Conservation (phyloP, 2,797 vertebrate genomes). For the Dromococcyx pavoninus region DNA sequence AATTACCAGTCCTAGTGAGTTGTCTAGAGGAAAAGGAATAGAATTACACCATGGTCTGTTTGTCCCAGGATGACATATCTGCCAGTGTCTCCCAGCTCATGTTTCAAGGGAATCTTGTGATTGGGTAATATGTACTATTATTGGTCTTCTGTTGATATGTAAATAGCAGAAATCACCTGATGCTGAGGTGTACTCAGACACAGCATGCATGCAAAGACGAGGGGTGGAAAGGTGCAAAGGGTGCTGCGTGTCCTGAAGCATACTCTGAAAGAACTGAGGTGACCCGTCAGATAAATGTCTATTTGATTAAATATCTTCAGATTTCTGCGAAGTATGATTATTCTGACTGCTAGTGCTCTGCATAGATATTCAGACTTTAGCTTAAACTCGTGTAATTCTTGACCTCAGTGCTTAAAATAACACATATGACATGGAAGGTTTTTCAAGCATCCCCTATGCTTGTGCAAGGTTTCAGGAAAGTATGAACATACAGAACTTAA, state of each 20-base stretch:
- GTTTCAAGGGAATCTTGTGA: neutral
- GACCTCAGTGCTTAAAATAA: rapidly evolving
- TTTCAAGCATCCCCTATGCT: neutral
- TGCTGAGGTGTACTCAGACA: neutral
- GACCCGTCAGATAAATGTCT: neutral
- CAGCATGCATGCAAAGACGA: neutral
- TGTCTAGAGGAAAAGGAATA: neutral
- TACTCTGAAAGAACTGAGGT: neutral
- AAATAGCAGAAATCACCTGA: neutral
- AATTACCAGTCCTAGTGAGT: neutral
- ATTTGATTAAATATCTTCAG: neutral
- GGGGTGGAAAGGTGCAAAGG: neutral
- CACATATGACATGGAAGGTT: neutral
- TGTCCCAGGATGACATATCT: neutral
- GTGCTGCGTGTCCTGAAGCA: neutral
- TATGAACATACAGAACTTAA: neutral
- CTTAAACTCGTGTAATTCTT: neutral
- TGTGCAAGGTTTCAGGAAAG: neutral
- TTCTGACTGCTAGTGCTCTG: neutral
- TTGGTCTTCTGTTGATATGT: neutral
- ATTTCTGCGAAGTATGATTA: neutral
- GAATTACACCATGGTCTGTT: neutral
- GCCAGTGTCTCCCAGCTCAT: neutral
- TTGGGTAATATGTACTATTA: neutral
- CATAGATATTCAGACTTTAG: neutral